Percentiles rank a stretch among this genome's conserved stretches.
Evolutionary conservation across 1,140 invertebrate species (phyloP).

Genomic region (Triops cancriformis): DNA sequence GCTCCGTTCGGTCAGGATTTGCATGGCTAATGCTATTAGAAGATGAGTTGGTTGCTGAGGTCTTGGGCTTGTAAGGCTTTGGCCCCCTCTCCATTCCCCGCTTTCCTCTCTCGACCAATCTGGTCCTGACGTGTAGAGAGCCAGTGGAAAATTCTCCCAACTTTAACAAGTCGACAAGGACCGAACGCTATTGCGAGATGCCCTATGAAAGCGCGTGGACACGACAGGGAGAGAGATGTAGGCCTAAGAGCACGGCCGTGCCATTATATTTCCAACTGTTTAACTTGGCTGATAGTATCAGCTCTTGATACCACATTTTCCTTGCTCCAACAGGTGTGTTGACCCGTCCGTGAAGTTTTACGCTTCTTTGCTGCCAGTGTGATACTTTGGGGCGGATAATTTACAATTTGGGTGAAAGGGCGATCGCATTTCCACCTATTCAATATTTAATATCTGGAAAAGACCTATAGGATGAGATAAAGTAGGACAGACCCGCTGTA

Average conservation of each 20-base stretch:
- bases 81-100: neutral
- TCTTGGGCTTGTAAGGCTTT: conserved; percentile 3
- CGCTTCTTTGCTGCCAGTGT: neutral
- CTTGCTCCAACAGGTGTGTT: neutral
- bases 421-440: no score
- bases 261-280: neutral
- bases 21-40: conserved; percentile 1
- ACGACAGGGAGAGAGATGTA: neutral
- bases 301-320: neutral
- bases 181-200: neutral
- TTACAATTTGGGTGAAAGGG: no score
- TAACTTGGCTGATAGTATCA: neutral
- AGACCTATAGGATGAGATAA: no score
- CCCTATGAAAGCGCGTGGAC: neutral
- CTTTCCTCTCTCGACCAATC: neutral
- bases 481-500: no score
- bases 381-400: no score
- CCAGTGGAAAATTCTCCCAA: neutral
- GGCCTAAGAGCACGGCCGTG: neutral
- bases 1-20: conserved; percentile 12
- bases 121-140: neutral
- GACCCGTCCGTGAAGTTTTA: neutral
- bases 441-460: no score
- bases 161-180: neutral
- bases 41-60: conserved; percentile 4